Evolutionary conservation across 2,113 vertebrate species (phyloP).

Genomic region (Lamprotornis superbus): DNA sequence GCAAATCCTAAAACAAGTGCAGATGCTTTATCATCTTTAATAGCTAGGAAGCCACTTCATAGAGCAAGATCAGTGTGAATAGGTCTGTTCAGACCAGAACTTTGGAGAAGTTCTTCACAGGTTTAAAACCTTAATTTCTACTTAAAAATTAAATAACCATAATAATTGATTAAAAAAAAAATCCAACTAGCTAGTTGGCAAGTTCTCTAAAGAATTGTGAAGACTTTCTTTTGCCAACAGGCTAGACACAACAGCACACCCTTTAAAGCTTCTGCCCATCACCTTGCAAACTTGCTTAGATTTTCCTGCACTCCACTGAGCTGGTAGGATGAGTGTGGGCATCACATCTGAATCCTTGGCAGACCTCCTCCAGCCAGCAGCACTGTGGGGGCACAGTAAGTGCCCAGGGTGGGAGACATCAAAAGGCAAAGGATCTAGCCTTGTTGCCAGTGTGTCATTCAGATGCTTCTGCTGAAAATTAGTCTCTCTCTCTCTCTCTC

Average conservation of each 20-base stretch:
- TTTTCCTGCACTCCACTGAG: neutral
- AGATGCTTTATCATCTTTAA: neutral
- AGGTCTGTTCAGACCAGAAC: neutral
- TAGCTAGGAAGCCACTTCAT: neutral
- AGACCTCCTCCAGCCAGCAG: neutral
- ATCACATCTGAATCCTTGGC: neutral
- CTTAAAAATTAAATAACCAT: neutral
- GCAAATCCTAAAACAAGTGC: neutral
- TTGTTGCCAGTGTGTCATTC: neutral
- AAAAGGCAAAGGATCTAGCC: neutral
- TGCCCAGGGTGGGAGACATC: neutral
- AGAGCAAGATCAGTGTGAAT: neutral
- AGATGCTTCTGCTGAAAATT: slow-evolving; percentile 1
- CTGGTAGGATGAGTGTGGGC: neutral
- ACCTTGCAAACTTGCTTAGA: neutral
- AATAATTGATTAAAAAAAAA: neutral
- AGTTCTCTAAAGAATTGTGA: neutral
- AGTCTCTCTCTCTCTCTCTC: neutral
- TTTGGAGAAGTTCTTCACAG: neutral
- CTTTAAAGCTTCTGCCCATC: neutral
- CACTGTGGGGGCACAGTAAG: neutral
- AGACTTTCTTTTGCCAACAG: neutral
- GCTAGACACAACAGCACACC: neutral
- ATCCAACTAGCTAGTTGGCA: neutral
- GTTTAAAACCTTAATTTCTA: neutral